Conservation (phyloP, 1,140 invertebrate species). For the Hyles euphorbiae region DNA sequence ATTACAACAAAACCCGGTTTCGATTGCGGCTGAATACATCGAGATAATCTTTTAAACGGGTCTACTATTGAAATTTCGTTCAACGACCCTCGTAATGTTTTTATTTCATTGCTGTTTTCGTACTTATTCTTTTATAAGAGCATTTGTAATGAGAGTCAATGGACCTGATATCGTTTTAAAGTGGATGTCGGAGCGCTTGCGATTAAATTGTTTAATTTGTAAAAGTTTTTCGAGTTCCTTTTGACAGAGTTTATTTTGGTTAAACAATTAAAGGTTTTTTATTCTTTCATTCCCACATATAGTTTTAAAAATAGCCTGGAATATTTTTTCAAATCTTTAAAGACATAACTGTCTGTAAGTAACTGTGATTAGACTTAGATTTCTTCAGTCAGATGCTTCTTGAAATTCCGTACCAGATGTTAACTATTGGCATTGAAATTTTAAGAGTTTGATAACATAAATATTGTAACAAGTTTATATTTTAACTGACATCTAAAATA, state of each 20-base stretch:
- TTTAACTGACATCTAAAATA: too few relatives aligned
- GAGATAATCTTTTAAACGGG: conserved; percentile 59
- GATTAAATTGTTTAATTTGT: background rate
- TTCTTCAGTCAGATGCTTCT: too few relatives aligned
- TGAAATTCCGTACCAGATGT: too few relatives aligned
- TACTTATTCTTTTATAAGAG: conserved; percentile 1
- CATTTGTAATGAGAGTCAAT: conserved; percentile 5
- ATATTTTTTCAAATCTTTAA: too few relatives aligned
- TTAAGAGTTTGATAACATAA: too few relatives aligned
- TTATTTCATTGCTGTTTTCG: conserved; percentile 7
- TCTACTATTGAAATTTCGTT: conserved; percentile 34
- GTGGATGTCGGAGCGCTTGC: background rate
- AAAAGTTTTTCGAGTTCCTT: background rate
- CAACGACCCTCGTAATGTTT: conserved; percentile 14
- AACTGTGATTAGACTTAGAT: too few relatives aligned
- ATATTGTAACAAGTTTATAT: too few relatives aligned
- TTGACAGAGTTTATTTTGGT: background rate
- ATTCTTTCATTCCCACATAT: too few relatives aligned
- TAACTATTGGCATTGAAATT: too few relatives aligned
- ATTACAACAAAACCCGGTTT: conserved; percentile 59
- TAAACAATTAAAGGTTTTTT: too few relatives aligned
- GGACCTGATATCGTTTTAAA: conserved; percentile 3
- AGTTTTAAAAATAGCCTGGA: too few relatives aligned
- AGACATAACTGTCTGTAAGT: too few relatives aligned
- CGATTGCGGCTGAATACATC: conserved; percentile 58